These are phyloP conservation scores for Eulemur rufifrons DNA, from an alignment of 2,113 vertebrate genomes.

Conservation along the genomic window DNA sequence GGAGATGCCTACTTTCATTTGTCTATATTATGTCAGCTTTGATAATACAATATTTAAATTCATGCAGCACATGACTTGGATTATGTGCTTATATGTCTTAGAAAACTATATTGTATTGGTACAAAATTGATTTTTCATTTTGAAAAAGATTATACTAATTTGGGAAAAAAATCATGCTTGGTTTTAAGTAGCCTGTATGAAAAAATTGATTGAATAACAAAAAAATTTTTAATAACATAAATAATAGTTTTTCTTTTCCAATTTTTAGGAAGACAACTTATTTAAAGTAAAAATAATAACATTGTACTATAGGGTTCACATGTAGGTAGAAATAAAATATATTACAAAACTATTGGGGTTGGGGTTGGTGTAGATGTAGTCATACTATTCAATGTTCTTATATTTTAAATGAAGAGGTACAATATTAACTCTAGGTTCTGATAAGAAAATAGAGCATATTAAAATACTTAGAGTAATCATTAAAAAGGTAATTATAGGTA, in stretches of 20 bases:
- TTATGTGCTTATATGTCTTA: not conserved
- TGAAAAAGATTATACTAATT: conserved; percentile 20
- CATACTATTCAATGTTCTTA: not conserved
- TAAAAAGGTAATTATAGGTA: not conserved
- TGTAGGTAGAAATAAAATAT: not conserved
- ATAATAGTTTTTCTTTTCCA: not conserved
- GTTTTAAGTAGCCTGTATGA: not conserved
- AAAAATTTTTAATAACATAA: not conserved
- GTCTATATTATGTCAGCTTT: not conserved
- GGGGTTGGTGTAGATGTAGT: not conserved
- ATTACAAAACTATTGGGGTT: not conserved
- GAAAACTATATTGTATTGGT: not conserved
- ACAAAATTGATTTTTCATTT: conserved; percentile 8
- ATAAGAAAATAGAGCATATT: not conserved
- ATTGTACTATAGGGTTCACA: not conserved
- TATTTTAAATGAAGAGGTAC: not conserved
- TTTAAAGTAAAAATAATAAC: not conserved
- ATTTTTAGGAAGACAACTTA: not conserved
- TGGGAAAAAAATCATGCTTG: not conserved
- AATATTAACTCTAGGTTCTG: not conserved
- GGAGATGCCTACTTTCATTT: not conserved
- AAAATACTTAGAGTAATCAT: not conserved
- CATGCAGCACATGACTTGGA: not conserved
- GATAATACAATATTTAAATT: not conserved
- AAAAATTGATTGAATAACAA: not conserved